phyloP scores from a whole-genome alignment of 2,113 vertebrate genomes.

The Megaceryle torquata region DNA sequence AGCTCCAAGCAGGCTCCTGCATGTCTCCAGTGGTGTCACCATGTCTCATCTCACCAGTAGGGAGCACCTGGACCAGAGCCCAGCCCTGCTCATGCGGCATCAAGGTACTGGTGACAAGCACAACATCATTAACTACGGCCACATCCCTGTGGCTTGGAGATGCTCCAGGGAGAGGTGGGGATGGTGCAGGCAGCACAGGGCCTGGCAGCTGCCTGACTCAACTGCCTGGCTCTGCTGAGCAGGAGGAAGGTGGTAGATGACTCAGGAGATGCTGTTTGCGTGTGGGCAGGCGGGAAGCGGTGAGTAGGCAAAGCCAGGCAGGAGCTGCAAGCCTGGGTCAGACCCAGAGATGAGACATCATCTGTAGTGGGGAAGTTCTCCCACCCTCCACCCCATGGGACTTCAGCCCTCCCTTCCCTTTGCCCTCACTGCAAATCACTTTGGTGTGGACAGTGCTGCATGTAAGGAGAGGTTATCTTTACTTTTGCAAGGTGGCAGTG shows the following conservation, averaged over 20 bases:
- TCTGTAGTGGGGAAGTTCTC: neutral
- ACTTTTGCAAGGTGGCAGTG: neutral
- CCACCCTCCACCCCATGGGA: neutral
- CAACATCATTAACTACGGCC: rapidly evolving
- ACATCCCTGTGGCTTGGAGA: neutral
- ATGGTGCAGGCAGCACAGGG: neutral
- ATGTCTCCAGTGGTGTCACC: neutral
- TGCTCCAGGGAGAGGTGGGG: neutral
- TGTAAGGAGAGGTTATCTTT: neutral
- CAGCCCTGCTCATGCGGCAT: neutral
- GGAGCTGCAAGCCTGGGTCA: neutral
- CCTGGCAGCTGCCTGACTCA: constrained; percentile 37
- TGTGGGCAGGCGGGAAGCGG: neutral
- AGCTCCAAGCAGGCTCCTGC: neutral
- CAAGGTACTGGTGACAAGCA: neutral
- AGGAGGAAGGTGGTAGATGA: neutral
- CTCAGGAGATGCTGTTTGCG: neutral
- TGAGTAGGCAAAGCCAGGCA: constrained; percentile 30
- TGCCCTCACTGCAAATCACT: neutral
- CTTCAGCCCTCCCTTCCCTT: neutral
- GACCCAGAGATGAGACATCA: neutral
- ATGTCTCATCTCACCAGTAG: neutral
- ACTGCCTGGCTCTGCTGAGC: neutral
- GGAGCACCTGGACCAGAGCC: neutral
- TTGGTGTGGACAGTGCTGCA: rapidly evolving